These are phyloP conservation scores for Neria commutata DNA, from an alignment of 2,888 invertebrate genomes.

Conservation along the genomic window DNA sequence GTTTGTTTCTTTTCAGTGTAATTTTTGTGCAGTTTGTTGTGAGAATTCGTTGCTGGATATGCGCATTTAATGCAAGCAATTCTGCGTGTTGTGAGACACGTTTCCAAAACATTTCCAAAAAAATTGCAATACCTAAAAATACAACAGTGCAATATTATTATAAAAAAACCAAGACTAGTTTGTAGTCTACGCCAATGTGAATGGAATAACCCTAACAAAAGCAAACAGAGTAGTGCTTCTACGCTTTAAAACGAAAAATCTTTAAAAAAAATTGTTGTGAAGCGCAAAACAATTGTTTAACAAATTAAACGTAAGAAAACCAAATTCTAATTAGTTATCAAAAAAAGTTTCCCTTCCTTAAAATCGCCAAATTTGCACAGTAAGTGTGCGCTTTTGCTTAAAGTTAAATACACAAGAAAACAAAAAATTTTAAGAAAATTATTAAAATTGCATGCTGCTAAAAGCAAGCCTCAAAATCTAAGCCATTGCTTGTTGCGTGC, in stretches of 20 bases:
- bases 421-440: conserved; percentile 2
- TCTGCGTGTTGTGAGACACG: background rate
- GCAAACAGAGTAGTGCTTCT: too few relatives aligned
- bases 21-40: conserved; percentile 6
- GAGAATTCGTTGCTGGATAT: conserved; percentile 1
- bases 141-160: too few relatives aligned
- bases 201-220: too few relatives aligned
- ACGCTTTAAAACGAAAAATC: background rate
- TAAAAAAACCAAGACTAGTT: background rate
- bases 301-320: background rate
- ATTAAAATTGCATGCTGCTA: too few relatives aligned
- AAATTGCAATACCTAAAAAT: background rate
- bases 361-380: background rate
- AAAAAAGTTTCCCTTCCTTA: too few relatives aligned
- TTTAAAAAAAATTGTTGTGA: background rate
- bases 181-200: too few relatives aligned
- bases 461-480: too few relatives aligned
- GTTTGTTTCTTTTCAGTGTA: conserved; percentile 7
- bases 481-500: too few relatives aligned
- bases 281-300: background rate
- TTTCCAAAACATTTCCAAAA: background rate
- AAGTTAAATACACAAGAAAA: background rate
- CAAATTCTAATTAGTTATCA: too few relatives aligned
- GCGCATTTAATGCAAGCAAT: conserved; percentile 11
- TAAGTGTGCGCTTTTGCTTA: background rate